A percentile compares a stretch with the other conserved stretches of the same genome.
phyloP scores from a whole-genome alignment of 2,113 vertebrate species.

The Oriolus oriolus region DNA sequence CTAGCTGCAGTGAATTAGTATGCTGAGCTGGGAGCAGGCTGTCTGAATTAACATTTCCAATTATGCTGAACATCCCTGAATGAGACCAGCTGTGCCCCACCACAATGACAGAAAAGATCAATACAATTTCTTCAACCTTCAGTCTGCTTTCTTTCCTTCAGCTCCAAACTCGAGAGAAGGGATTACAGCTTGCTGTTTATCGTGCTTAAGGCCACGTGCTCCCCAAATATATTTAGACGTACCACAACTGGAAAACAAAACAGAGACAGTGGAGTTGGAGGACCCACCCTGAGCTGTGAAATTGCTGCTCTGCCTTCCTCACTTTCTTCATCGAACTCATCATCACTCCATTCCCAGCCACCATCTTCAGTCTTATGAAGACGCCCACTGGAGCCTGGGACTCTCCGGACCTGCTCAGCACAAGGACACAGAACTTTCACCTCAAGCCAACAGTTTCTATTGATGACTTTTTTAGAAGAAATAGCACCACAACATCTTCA shows the following conservation, averaged over 20 bases:
- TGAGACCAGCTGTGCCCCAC: background rate
- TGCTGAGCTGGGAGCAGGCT: background rate
- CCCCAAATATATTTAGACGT: background rate
- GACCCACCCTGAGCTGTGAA: constrained; percentile 80
- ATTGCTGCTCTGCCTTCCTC: constrained; percentile 92
- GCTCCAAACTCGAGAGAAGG: background rate
- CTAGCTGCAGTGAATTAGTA: background rate
- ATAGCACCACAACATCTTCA: background rate
- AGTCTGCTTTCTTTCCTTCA: background rate
- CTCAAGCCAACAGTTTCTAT: background rate
- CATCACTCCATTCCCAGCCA: constrained; percentile 97
- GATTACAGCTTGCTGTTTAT: background rate
- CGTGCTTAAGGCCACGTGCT: background rate
- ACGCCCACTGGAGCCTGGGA: constrained; percentile 93
- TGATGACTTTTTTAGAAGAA: background rate
- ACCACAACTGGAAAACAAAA: background rate
- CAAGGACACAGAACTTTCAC: background rate
- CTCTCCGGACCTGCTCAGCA: constrained; percentile 85
- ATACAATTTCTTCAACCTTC: background rate
- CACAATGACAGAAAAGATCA: background rate
- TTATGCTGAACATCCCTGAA: background rate
- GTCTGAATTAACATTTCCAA: background rate
- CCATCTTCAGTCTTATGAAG: constrained; percentile 97
- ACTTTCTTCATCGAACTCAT: constrained; percentile 93
- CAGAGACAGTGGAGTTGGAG: background rate